Evolutionary conservation across 2,797 vertebrate genomes (phyloP).

Genomic region (Valencia hispanica): DNA sequence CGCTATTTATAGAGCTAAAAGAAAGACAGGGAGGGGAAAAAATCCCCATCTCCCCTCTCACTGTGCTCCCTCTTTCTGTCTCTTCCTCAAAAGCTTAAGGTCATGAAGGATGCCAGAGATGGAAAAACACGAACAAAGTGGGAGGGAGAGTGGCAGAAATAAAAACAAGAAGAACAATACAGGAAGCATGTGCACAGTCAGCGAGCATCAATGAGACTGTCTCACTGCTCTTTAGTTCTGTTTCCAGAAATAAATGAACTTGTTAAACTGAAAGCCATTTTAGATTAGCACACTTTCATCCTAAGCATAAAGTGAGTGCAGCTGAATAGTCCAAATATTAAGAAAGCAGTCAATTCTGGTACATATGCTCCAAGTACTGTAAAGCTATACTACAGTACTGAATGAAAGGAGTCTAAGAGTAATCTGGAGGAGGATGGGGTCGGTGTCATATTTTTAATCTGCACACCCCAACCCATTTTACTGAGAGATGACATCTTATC

Average conservation of each 20-base stretch:
- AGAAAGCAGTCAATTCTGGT: not conserved
- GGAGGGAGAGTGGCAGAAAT: conserved; percentile 14
- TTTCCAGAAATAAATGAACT: conserved; percentile 53
- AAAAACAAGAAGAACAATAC: not conserved
- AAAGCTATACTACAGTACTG: not conserved
- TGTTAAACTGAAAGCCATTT: conserved; percentile 34
- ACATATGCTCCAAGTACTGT: not conserved
- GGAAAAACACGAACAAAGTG: conserved; percentile 25
- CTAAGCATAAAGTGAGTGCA: conserved; percentile 6
- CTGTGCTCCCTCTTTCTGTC: conserved; percentile 19
- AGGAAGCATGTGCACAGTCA: conserved; percentile 22
- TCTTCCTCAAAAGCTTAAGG: conserved; percentile 54
- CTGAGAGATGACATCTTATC: conserved; percentile 67
- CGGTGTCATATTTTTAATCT: conserved; percentile 14
- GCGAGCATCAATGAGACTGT: conserved; percentile 20
- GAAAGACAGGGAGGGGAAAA: conserved; percentile 23
- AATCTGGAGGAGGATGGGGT: not conserved
- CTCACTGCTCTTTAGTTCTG: conserved; percentile 32
- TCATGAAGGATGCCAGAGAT: conserved; percentile 44
- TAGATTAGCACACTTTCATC: not conserved
- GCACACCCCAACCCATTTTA: conserved; percentile 26
- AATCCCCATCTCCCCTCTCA: conserved; percentile 54
- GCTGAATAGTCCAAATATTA: not conserved
- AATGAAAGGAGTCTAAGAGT: not conserved
- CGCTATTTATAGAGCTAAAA: conserved; percentile 70